phyloP scores from a whole-genome alignment of 2,797 vertebrate genomes.

The Taeniopygia guttata region DNA sequence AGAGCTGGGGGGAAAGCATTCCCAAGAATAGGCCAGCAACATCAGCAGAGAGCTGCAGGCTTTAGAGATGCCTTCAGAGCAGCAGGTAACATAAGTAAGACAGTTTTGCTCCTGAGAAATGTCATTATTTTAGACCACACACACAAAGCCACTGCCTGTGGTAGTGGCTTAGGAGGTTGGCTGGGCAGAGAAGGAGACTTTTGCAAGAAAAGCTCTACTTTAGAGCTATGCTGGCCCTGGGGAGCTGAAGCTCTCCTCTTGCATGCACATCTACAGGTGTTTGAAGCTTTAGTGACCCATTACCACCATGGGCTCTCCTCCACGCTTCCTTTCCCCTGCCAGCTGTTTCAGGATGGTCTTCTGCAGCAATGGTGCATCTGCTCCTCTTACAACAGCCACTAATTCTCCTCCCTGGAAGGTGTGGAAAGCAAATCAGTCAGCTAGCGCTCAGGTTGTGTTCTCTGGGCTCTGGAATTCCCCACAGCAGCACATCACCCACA shows the following conservation, averaged over 20 bases:
- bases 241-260: background rate
- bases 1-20: background rate
- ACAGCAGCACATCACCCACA: background rate
- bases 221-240: background rate
- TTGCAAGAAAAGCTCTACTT: background rate
- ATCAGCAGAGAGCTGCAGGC: background rate
- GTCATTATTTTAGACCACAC: background rate
- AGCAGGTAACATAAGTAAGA: background rate
- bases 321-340: slow-evolving; percentile 79
- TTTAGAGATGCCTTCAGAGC: background rate
- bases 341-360: slow-evolving; percentile 87
- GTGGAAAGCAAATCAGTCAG: background rate
- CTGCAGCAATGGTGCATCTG: slow-evolving; percentile 86
- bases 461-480: background rate
- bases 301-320: slow-evolving; percentile 80
- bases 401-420: slow-evolving; percentile 84
- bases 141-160: background rate
- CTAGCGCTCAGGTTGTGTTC: background rate
- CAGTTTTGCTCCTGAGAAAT: background rate
- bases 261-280: background rate
- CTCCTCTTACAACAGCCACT: slow-evolving; percentile 86
- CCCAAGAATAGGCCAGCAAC: background rate
- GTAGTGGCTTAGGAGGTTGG: background rate
- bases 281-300: slow-evolving; percentile 1
- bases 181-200: background rate